Conservation (phyloP, 1,140 invertebrate species). For the Drosophila novamexicana region DNA sequence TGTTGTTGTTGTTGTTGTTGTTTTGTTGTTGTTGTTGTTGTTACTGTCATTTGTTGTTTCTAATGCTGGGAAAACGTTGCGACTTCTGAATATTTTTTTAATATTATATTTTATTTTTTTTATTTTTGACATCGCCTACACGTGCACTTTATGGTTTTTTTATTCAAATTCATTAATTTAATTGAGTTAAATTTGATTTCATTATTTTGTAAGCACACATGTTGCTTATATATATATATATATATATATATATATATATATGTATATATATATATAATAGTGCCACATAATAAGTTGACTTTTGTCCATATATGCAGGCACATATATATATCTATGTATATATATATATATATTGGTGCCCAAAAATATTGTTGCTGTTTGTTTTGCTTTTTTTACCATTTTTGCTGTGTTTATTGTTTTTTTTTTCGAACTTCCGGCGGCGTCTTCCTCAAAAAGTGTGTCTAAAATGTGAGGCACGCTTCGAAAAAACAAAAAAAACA, state of each 20-base stretch:
- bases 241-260: constrained; percentile 8
- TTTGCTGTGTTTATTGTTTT: neutral
- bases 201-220: constrained; percentile 14
- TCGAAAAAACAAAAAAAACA: constrained; percentile 22
- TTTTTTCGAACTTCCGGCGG: neutral
- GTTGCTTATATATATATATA: neutral
- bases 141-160: neutral
- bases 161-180: neutral
- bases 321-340: constrained; percentile 34
- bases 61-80: constrained; percentile 59
- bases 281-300: too few species aligned
- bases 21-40: constrained; percentile 24
- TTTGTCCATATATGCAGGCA: constrained; percentile 33
- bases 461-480: constrained; percentile 52
- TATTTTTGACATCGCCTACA: neutral
- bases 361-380: constrained; percentile 79
- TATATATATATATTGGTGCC: constrained; percentile 74
- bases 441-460: constrained; percentile 41
- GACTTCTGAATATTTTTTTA: constrained; percentile 8
- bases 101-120: neutral
- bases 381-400: constrained; percentile 31
- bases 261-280: constrained; percentile 59
- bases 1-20: neutral
- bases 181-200: neutral
- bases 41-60: constrained; percentile 1